Evolutionary conservation across 2,113 vertebrate genomes (phyloP), one percentile per base, ranked within the genome.

Genomic region (Hyaena hyaena): DNA sequence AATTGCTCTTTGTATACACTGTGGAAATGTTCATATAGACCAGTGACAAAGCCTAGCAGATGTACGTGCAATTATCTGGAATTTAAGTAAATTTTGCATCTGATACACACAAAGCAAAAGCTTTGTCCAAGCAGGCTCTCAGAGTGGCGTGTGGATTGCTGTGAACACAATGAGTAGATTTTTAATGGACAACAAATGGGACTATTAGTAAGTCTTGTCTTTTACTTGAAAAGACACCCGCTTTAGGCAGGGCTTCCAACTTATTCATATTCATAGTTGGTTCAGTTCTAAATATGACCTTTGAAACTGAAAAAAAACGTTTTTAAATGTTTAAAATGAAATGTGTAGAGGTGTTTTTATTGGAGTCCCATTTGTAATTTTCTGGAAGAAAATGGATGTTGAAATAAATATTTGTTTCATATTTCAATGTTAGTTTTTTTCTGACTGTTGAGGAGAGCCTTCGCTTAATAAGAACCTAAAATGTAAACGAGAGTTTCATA

Each of bases 1-100:
- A 95, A 97, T 98, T 98, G 96, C 96, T 97, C 88, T 96, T 96
- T 94, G 97, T 98, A 98, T 98, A 94, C 93, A 97, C 98, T 97
- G 98, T 85, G 97, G 96, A 98, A 95, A 98, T 97, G 96, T 97
- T 98, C 97, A 82, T 97, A 97, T 98, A 97, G 98, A 97, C 96
- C 97, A 98, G 93, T 91, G 63, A 71, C 95, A 96, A 98, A 97
- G 96, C 96, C 82, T 86, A 81, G 95, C 97, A 98, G 98, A 97
- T 97, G 97, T 88, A 97, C 97, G 97, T 98, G 94, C 92, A 97
- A 96, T 97, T 98, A 98, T 97, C 90, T 97, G 97, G 96, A 98
- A 97, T 96, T 96, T 97, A 94, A 98, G 97, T 98, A 98, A 98
- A 97, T 98, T 98, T 97, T 97, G 90, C n/a, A 33, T 96, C 96